Evolutionary conservation across 2,888 invertebrate species (phyloP).

Genomic region (Antheraea assamensis): DNA sequence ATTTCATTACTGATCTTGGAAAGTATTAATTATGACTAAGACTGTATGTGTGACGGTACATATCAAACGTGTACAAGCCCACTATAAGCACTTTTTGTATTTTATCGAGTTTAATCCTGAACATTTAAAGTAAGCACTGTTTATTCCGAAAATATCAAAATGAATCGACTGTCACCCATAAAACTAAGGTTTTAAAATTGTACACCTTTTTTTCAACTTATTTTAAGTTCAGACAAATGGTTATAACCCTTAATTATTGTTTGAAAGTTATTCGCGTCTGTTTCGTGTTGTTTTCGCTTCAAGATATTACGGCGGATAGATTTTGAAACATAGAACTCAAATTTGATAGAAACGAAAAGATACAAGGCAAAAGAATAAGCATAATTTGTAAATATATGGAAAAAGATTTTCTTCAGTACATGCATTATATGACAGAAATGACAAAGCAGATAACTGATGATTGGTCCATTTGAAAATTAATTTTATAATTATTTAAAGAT

Average conservation of each 20-base stretch:
- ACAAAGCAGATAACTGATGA: too few relatives aligned
- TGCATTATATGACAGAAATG: neutral
- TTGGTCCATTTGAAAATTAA: too few relatives aligned
- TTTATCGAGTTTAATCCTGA: neutral
- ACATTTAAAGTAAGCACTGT: too few relatives aligned
- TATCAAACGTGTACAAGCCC: neutral
- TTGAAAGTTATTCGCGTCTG: neutral
- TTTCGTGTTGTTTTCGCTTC: neutral
- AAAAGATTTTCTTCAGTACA: neutral
- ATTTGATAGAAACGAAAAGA: neutral
- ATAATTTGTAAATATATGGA: neutral
- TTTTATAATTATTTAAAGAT: too few relatives aligned
- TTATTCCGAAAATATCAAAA: neutral
- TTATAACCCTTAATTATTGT: neutral
- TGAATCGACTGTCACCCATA: neutral
- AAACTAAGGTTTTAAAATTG: neutral
- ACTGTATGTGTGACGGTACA: neutral
- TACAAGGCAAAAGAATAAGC: neutral
- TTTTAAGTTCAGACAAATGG: too few relatives aligned
- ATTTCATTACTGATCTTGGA: neutral
- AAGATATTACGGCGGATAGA: neutral
- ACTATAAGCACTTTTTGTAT: neutral
- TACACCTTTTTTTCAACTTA: too few relatives aligned
- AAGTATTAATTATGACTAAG: neutral
- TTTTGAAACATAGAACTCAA: neutral